These are phyloP conservation scores for Emydocephalus ijimae DNA, from an alignment of 2,113 vertebrate species.

Conservation along the genomic window DNA sequence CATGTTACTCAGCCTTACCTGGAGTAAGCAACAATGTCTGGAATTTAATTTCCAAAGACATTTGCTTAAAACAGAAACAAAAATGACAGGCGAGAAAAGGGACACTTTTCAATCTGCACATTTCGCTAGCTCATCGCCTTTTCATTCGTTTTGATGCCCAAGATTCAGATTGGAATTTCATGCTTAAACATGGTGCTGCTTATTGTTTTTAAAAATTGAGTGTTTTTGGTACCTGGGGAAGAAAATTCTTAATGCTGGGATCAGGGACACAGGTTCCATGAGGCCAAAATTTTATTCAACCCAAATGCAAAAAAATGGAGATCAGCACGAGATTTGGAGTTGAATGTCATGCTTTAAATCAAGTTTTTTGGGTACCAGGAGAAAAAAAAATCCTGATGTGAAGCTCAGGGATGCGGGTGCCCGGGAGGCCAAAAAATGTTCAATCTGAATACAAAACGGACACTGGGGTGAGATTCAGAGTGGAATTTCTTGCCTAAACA, in stretches of 20 bases:
- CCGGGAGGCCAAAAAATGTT: too few species aligned
- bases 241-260: neutral
- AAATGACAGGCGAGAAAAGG: neutral
- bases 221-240: neutral
- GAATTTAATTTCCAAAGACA: neutral
- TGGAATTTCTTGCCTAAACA: too few species aligned
- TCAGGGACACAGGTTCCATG: neutral
- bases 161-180: neutral
- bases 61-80: neutral
- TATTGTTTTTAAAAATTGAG: neutral
- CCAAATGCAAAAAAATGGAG: too few species aligned
- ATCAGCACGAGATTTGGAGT: too few species aligned
- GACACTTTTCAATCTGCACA: neutral
- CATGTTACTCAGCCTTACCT: neutral
- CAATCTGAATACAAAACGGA: too few species aligned
- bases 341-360: too few species aligned
- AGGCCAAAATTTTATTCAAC: too few species aligned
- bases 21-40: neutral
- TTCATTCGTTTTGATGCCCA: neutral
- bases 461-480: too few species aligned
- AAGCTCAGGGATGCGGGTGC: too few species aligned
- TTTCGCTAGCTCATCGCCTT: neutral
- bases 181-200: neutral
- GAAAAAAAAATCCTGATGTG: too few species aligned
- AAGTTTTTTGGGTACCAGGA: rapidly evolving